Evolutionary conservation across 1,140 invertebrate species (phyloP).

Genomic region (Aradophagus sp.): DNA sequence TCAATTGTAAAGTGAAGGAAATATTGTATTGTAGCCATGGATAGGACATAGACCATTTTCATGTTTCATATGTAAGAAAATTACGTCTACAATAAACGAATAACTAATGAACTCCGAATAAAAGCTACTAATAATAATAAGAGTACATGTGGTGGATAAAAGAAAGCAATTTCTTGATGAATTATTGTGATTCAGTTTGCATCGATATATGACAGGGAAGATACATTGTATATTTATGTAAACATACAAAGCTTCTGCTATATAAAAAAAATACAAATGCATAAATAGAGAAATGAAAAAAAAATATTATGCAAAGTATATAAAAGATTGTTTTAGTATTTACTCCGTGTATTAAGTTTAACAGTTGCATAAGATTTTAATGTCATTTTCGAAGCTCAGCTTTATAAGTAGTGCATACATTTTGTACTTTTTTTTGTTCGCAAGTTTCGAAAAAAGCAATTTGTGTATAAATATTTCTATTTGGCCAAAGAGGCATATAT

Average conservation of each 20-base stretch:
- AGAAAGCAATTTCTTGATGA: slow-evolving; percentile 30
- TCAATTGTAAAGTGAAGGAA: slow-evolving; percentile 21
- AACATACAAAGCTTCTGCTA: slow-evolving; percentile 30
- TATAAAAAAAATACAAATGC: slow-evolving; percentile 6
- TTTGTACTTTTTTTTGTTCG: neutral
- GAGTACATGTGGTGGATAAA: slow-evolving; percentile 28
- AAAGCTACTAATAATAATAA: slow-evolving; percentile 39
- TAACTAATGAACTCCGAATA: slow-evolving; percentile 26
- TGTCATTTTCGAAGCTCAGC: slow-evolving; percentile 1
- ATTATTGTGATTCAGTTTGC: slow-evolving; percentile 42
- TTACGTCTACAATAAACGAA: slow-evolving; percentile 29
- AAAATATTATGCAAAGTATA: slow-evolving; percentile 3
- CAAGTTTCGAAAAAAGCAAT: slow-evolving; percentile 15
- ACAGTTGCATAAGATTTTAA: slow-evolving; percentile 4
- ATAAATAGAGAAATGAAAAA: slow-evolving; percentile 14
- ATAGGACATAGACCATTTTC: slow-evolving; percentile 37
- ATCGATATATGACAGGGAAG: slow-evolving; percentile 23
- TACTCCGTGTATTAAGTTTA: slow-evolving; percentile 4
- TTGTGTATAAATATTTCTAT: slow-evolving; percentile 29
- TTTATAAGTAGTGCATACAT: too few species aligned
- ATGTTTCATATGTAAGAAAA: slow-evolving; percentile 40
- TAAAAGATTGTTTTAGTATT: slow-evolving; percentile 10
- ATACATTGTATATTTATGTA: slow-evolving; percentile 27
- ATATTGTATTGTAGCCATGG: slow-evolving; percentile 32
- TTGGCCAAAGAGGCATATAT: slow-evolving; percentile 51